Percentiles rank a stretch among this genome's conserved stretches.
phyloP scores from a whole-genome alignment of 2,797 vertebrate species.

The Tokudaia muenninki region DNA sequence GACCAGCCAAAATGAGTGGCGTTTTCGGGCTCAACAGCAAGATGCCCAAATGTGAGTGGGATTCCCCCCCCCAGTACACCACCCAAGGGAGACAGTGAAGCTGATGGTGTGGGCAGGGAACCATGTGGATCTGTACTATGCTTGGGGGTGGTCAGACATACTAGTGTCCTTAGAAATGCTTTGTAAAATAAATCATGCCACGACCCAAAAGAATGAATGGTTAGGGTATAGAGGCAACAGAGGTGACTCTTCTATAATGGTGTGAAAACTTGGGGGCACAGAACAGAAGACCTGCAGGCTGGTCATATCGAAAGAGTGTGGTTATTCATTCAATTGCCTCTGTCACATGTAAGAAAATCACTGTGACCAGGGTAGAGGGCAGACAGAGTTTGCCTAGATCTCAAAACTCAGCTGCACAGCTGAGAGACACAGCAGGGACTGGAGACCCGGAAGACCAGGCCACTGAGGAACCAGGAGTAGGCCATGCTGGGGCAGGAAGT shows the following conservation, averaged over 20 bases:
- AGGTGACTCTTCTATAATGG: not conserved
- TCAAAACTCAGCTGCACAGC: not conserved
- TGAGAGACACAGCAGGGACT: not conserved
- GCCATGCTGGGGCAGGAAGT: fast-evolving
- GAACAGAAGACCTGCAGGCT: not conserved
- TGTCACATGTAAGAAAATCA: not conserved
- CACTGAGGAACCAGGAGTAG: not conserved
- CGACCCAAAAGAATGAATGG: not conserved
- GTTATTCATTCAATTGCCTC: not conserved
- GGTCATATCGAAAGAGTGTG: not conserved
- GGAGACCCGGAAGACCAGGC: not conserved
- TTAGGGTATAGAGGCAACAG: not conserved
- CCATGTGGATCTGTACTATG: not conserved
- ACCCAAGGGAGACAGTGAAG: not conserved
- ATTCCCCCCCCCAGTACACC: not conserved
- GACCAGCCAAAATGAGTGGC: not conserved
- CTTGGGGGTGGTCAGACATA: no score
- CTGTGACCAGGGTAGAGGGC: not conserved
- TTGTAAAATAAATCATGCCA: not conserved
- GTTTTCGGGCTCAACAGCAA: no score
- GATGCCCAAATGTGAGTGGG: not conserved
- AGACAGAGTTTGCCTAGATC: not conserved
- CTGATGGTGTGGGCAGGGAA: not conserved
- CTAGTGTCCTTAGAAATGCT: not conserved
- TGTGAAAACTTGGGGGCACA: not conserved